Evolutionary conservation across 2,797 vertebrate species (phyloP).

Genomic region (Synaphobranchus kaupii): DNA sequence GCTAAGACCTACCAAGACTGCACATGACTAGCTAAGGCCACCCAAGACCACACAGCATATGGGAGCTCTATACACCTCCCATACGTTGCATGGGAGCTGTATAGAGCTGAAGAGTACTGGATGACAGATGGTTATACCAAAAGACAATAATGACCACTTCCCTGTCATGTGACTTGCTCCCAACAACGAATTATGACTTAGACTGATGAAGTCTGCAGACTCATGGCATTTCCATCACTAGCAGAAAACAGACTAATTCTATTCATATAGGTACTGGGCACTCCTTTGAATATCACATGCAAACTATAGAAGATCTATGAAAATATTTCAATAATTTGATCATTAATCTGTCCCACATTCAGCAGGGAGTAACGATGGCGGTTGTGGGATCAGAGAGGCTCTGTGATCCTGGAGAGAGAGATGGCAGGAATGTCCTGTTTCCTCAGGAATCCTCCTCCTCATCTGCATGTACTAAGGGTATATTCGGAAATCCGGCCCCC

Average conservation of each 20-base stretch:
- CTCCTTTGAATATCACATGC: no score
- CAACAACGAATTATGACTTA: constrained; percentile 19
- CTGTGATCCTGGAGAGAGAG: constrained; percentile 10
- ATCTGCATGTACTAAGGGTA: constrained; percentile 27
- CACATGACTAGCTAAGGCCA: no score
- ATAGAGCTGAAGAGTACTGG: constrained; percentile 72
- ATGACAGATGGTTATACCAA: constrained; percentile 73
- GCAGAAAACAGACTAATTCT: no score
- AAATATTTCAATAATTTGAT: not conserved
- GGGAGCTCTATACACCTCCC: not conserved
- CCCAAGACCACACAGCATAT: no score
- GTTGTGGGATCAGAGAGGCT: constrained; percentile 46
- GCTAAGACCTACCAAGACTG: no score
- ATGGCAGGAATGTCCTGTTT: constrained; percentile 15
- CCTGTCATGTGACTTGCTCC: constrained; percentile 40
- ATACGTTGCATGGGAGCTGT: constrained; percentile 69
- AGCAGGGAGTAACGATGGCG: constrained; percentile 65
- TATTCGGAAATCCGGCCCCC: not conserved
- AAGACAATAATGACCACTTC: constrained; percentile 78
- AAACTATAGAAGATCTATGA: no score
- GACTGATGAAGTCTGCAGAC: no score
- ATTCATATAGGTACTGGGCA: no score
- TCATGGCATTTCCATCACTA: no score
- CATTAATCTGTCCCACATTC: constrained; percentile 34
- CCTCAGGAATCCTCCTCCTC: constrained; percentile 25